These are phyloP conservation scores for Catharus bicknelli DNA, from an alignment of 2,113 vertebrate species.

Conservation along the genomic window DNA sequence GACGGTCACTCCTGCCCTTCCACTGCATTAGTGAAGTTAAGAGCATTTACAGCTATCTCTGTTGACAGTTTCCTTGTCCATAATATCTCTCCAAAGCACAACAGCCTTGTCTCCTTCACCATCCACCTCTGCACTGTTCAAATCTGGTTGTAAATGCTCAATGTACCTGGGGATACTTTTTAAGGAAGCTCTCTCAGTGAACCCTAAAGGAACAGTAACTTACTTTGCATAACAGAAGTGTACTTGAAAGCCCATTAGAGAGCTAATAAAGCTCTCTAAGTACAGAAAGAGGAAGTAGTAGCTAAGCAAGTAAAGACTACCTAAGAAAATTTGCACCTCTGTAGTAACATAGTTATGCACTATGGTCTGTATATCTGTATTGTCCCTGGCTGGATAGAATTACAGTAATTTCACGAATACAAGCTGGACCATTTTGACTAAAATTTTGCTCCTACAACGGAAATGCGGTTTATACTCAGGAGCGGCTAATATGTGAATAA, in stretches of 20 bases:
- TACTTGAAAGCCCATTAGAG: neutral
- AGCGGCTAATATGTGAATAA: no score
- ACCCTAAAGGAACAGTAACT: neutral
- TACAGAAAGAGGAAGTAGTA: neutral
- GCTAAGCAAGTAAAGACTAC: neutral
- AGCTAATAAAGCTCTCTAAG: neutral
- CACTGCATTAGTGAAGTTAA: neutral
- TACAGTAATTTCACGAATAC: neutral
- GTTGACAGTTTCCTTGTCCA: neutral
- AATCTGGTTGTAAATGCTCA: neutral
- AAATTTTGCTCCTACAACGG: no score
- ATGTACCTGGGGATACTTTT: neutral
- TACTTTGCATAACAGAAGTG: conserved; percentile 32
- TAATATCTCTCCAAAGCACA: neutral
- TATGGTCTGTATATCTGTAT: neutral
- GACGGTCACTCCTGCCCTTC: neutral
- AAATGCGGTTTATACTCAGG: no score
- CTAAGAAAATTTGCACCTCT: neutral
- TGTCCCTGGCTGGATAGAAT: neutral
- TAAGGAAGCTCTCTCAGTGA: neutral
- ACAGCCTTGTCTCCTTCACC: neutral
- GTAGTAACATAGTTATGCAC: neutral
- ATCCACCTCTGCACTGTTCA: neutral
- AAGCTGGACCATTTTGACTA: no score
- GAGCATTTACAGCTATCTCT: neutral